Conservation (phyloP, 2,888 invertebrate genomes). For the Acheta domesticus region DNA sequence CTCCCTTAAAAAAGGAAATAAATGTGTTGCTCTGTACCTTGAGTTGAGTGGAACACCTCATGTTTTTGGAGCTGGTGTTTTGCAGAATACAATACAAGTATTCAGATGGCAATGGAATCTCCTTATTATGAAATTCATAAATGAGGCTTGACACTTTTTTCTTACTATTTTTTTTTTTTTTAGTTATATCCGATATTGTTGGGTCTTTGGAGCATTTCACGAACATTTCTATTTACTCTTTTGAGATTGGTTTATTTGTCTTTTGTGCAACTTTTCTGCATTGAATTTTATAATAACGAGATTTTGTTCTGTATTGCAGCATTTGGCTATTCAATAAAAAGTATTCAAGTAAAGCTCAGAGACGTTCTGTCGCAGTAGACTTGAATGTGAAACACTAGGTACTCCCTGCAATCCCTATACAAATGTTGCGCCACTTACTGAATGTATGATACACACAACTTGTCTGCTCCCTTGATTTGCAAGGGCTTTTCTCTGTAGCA, state of each 20-base stretch:
- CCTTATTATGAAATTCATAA: conserved; percentile 24
- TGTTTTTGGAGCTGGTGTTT: neutral
- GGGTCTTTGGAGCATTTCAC: conserved; percentile 3
- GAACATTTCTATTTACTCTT: neutral
- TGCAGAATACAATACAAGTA: conserved; percentile 22
- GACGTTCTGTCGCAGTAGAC: neutral
- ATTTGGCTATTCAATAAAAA: conserved; percentile 7
- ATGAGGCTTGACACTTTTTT: conserved; percentile 4
- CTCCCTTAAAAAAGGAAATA: conserved; percentile 29
- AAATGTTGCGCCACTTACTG: neutral
- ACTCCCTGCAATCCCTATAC: neutral
- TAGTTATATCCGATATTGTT: conserved; percentile 20
- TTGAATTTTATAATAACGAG: conserved; percentile 28
- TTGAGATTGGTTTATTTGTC: conserved; percentile 18
- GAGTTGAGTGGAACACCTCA: conserved; percentile 29
- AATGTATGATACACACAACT: conserved; percentile 3
- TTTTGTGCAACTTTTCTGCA: conserved; percentile 7
- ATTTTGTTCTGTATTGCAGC: conserved; percentile 24
- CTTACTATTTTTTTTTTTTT: neutral
- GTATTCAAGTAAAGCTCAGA: neutral
- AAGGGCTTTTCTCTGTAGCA: conserved; percentile 9
- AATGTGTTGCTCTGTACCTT: conserved; percentile 34
- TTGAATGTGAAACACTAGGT: neutral
- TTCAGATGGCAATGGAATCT: conserved; percentile 25
- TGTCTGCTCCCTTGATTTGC: neutral